A percentile compares a stretch with the other conserved stretches of the same genome.
Evolutionary conservation across 2,888 invertebrate species (phyloP).

Genomic region (Brachylomia viminalis): DNA sequence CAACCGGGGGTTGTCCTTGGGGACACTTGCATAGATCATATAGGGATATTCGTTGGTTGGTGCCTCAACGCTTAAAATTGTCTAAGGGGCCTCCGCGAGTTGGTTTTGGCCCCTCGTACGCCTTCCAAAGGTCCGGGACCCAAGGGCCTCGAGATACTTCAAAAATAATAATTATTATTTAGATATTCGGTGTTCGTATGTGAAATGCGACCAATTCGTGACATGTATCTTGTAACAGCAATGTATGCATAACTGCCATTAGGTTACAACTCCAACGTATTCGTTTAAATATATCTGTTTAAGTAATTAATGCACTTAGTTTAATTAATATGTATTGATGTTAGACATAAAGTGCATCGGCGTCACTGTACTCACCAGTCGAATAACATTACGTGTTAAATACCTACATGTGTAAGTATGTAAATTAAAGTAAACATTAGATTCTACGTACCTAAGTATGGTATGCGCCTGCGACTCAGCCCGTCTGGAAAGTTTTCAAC

Average conservation of each 20-base stretch:
- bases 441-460: background rate
- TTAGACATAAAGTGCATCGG: slow-evolving; percentile 30
- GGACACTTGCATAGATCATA: no score
- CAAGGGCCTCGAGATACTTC: no score
- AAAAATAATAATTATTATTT: background rate
- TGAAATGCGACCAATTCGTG: background rate
- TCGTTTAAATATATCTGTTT: background rate
- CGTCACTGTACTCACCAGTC: background rate
- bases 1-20: no score
- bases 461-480: background rate
- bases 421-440: slow-evolving; percentile 8
- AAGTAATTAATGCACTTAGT: slow-evolving; percentile 24
- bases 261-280: background rate
- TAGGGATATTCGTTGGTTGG: no score
- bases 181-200: background rate
- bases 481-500: slow-evolving; percentile 38
- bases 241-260: background rate
- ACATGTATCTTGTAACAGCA: background rate
- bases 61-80: no score
- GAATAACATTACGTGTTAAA: slow-evolving; percentile 6
- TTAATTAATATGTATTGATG: slow-evolving; percentile 42
- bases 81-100: no score
- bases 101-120: no score
- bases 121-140: no score
- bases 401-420: background rate